Evolutionary conservation across 2,888 invertebrate genomes (phyloP), one percentile per base, ranked within the genome.

Genomic region (Latrodectus hesperus): DNA sequence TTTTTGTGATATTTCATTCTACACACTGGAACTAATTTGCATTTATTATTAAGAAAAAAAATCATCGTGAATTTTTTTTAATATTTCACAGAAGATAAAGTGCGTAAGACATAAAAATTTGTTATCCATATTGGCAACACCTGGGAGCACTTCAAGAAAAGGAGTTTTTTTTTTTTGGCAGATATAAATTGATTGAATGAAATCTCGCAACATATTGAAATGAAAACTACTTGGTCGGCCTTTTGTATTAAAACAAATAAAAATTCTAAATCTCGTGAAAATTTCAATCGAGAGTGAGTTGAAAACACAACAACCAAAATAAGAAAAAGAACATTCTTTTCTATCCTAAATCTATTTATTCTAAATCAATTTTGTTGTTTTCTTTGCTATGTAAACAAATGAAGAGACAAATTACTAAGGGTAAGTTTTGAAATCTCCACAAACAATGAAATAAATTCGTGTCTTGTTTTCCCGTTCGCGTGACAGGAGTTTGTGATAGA

Each of bases 391-490:
- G 49, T 38, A 72, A 76, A 77, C 60, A 76, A 77, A 77, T 75
- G 76, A 84, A 77, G 76, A 76, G 76, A 77, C 71, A 84, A 84
- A 84, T 77, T 72, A 77, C 65, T 9, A 17, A 8, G 53, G 72
- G 71, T 51, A 73, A 71, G 70, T 76, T 55, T 68, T 82, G 51
- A 82, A 82, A 68, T 82, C 70, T 76, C 51, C 64, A 71, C 51
- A 83, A 83, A 83, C 76, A 83, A 83, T 60, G 76, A 70, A 83
- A 76, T 83, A 83, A 64, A 83, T 83, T 75, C 76, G 71, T 51
- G 53, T 76, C 55, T 64, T 75, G 51, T 71, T 75, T 70, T 16
- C 70, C 9, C 6, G 38, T 65, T 73, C 14, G 80, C 64, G 64
- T 64, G 73, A 77, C 60, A 68, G 17, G 51, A 38, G 38, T 67